Evolutionary conservation across 1,140 invertebrate species (phyloP).

Genomic region (Drosophila nasuta): DNA sequence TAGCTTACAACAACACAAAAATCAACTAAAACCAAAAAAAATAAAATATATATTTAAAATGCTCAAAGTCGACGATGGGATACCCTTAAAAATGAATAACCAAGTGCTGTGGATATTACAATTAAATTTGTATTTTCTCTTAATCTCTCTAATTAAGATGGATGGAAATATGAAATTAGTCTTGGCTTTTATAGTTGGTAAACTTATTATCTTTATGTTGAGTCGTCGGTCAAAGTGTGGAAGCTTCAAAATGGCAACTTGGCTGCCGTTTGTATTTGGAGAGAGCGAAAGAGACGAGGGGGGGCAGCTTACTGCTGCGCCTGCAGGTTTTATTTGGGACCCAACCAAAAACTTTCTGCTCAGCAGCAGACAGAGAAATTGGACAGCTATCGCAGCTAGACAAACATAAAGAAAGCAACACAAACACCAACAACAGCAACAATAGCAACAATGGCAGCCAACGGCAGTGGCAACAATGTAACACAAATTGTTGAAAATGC

Average conservation of each 20-base stretch:
- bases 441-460: slow-evolving; percentile 35
- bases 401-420: slow-evolving; percentile 69
- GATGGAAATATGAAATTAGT: not conserved
- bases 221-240: slow-evolving; percentile 41
- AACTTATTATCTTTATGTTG: slow-evolving; percentile 2
- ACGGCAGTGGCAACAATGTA: slow-evolving; percentile 45
- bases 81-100: not conserved
- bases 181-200: not conserved
- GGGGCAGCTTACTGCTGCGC: slow-evolving; percentile 57
- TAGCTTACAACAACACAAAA: slow-evolving; percentile 51
- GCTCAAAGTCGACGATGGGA: not conserved
- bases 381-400: slow-evolving; percentile 61
- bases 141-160: not conserved
- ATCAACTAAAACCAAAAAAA: slow-evolving; percentile 34
- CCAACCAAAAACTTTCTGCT: slow-evolving; percentile 64
- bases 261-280: slow-evolving; percentile 55
- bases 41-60: slow-evolving; percentile 3
- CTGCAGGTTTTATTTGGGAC: slow-evolving; percentile 72
- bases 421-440: slow-evolving; percentile 28
- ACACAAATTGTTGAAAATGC: slow-evolving; percentile 77
- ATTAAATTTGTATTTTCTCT: not conserved
- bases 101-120: not conserved
- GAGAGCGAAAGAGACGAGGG: not conserved
- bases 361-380: slow-evolving; percentile 57
- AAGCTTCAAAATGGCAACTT: slow-evolving; percentile 63